phyloP scores from a whole-genome alignment of 1,140 invertebrate genomes.

The Musca vetustissima region DNA sequence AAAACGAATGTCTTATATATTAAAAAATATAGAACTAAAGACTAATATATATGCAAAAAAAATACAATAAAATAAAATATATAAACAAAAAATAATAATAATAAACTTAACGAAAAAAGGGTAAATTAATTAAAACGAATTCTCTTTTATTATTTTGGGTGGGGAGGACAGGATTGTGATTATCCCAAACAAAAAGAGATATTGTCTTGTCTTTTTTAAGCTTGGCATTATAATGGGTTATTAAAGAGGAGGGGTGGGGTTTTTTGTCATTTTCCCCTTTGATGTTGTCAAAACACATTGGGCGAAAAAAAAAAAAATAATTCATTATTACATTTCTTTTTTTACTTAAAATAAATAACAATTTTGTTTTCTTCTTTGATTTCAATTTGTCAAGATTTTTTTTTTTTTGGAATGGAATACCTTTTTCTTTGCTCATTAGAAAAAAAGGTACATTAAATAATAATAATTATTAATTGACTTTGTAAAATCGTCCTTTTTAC shows the following conservation, averaged over 20 bases:
- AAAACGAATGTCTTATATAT: slow-evolving; percentile 4
- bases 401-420: background rate
- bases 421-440: too few relatives aligned
- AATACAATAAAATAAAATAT: too few relatives aligned
- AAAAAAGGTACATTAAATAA: too few relatives aligned
- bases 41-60: slow-evolving; percentile 9
- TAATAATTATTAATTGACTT: too few relatives aligned
- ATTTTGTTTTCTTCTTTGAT: background rate
- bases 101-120: slow-evolving; percentile 11
- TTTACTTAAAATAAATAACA: slow-evolving; percentile 2
- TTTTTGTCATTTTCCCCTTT: background rate
- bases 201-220: too few relatives aligned
- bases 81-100: background rate
- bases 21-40: background rate
- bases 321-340: background rate
- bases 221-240: too few relatives aligned
- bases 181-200: too few relatives aligned
- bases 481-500: too few relatives aligned
- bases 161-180: too few relatives aligned
- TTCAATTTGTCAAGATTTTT: background rate
- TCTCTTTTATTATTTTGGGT: too few relatives aligned
- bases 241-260: too few relatives aligned
- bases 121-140: background rate
- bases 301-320: too few relatives aligned
- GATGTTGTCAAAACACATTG: slow-evolving; percentile 3